phyloP scores from a whole-genome alignment of 2,888 invertebrate species.

The Tipula lateralis region DNA sequence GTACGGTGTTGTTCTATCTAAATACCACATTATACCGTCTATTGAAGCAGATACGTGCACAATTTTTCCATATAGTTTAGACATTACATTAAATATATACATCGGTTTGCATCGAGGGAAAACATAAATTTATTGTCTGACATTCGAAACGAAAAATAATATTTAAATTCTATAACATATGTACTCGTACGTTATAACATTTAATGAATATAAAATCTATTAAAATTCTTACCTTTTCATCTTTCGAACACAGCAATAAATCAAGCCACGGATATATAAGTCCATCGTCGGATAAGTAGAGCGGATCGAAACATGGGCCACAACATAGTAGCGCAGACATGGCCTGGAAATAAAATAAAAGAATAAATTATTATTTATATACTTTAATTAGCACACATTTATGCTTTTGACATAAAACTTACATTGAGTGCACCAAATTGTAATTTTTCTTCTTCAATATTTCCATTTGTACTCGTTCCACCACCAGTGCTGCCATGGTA shows the following conservation, averaged over 20 bases:
- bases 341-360: conserved; percentile 56
- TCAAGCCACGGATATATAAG: conserved; percentile 92
- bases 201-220: neutral
- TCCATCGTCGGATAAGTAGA: conserved; percentile 83
- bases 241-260: conserved; percentile 78
- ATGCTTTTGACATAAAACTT: conserved; percentile 30
- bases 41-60: too few relatives aligned
- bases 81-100: too few relatives aligned
- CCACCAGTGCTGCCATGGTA: conserved; percentile 45
- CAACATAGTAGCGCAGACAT: conserved; percentile 95
- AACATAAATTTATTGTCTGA: too few relatives aligned
- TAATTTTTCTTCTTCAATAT: conserved; percentile 55
- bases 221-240: conserved; percentile 64
- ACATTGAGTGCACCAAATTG: conserved; percentile 61
- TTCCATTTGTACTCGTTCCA: conserved; percentile 32
- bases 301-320: conserved; percentile 88
- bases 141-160: too few relatives aligned
- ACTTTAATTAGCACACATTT: neutral
- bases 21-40: too few relatives aligned
- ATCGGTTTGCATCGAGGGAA: too few relatives aligned
- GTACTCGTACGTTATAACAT: too few relatives aligned
- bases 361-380: too few relatives aligned
- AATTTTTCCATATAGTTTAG: too few relatives aligned
- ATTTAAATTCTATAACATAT: too few relatives aligned
- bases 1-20: too few relatives aligned